Base-by-base conservation (phyloP, 2,888 invertebrate genomes). In the Aphodius granarius region DNA sequence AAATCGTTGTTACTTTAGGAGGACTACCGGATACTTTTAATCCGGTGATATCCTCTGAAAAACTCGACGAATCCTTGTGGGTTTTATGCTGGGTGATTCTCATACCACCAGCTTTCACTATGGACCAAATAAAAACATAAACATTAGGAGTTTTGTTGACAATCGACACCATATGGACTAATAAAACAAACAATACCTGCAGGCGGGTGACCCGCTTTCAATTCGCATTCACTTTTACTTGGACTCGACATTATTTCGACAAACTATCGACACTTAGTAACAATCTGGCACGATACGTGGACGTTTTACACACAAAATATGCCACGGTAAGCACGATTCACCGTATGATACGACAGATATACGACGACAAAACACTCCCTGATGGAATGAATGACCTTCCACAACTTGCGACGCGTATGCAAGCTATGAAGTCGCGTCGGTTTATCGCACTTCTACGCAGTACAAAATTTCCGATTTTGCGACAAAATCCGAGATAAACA, bases 41-140 rank as follows among this genome's bases (percentile, higher is more conserved):
- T 64, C 93, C 93, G 0, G 93, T 93, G 77, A 92, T 90, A 83
- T 94, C 94, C 84, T 94, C 94, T 73, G 91, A 90, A 3, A 90
- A 87, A 6, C 90, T 89, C 74, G 92, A 92, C 80, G 92, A 92
- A 64, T 91, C 87, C 81, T 92, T 92, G 5, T 92, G 91, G 0
- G 90, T 87, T 87, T 96, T 96, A 84, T 97, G 94, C 84, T 97
- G 96, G 15, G 95, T 95, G 83, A 97, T 96, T 81, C 97, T 90
- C 96, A 96, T 96, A 1, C 96, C 96, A 72, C 97, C 97, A 75
- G 95, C 96, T 89, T 96, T 97, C 2, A 96, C 96, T 96, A 87
- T 73, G 22, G 64, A 63, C 72, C 71, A 71, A 73, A 72, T 20
- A 66, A 73, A 65, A 71, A 71, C 64, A 62, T 63, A 71, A 71